Evolutionary conservation across 2,113 vertebrate species (phyloP), one percentile per base, ranked within the genome.

Genomic region (Ictalurus furcatus): DNA sequence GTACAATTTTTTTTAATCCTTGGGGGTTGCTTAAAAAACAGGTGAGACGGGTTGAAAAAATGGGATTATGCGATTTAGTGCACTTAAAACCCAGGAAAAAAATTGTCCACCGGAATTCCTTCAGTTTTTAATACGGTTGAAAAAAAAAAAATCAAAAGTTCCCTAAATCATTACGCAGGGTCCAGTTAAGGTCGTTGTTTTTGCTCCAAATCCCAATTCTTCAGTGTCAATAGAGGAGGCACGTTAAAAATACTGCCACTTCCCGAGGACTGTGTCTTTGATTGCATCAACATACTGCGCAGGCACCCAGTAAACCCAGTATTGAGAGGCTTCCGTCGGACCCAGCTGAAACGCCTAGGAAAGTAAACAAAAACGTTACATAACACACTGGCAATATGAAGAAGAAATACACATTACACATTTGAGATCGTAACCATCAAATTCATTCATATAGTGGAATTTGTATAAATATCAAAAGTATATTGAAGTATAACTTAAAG

Each of bases 181-280:
- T 97, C 97, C 96, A 92, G 93, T 94, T 95, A 81, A 87, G 92
- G 95, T 95, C 95, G 93, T 54, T 90, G 91, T 90, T 93, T 48
- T 88, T 93, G 91, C 78, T 93, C 91, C 92, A 84, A 85, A 92
- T 94, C 95, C 93, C 96, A 96, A 96, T 97, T 95, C 95, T 96
- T 97, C 97, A 94, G 95, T 96, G 97, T 97, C 96, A 97, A 96
- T 97, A 96, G 97, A 97, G 96, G 98, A 97, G 97, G 97, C 98
- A 98, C 97, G 96, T 98, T 98, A 99, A 97, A 99, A 99, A 97
- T 98, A 99, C 98, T 99, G 98, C 98, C 98, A 99, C 95, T 99
- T 99, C 69, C 98, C 98, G 93, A 99, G 98, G 95, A 99, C 98
- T 95, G 98, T 99, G 97, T 99, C 98, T 97, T 99, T 99, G 97